Evolutionary conservation across 2,888 invertebrate species (phyloP).

Genomic region (Ophraella communa): DNA sequence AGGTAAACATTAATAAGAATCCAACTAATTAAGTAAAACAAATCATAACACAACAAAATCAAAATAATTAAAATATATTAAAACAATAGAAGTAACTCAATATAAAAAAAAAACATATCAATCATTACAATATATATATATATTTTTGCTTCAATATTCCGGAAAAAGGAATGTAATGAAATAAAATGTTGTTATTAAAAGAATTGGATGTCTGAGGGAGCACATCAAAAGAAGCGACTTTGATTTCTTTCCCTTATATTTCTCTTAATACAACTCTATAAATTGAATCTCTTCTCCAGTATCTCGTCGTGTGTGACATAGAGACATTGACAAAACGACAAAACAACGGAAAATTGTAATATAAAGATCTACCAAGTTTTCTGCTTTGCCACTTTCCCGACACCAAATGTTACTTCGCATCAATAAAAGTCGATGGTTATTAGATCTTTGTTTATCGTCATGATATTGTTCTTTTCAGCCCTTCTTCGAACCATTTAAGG

Average conservation of each 20-base stretch:
- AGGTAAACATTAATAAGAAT: too few relatives aligned
- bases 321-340: conserved; percentile 39
- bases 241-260: conserved; percentile 26
- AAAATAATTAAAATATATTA: too few relatives aligned
- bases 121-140: too few relatives aligned
- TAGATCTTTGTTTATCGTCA: conserved; percentile 33
- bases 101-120: too few relatives aligned
- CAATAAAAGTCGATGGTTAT: conserved; percentile 38
- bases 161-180: conserved; percentile 14
- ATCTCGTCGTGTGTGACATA: conserved; percentile 33
- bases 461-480: conserved; percentile 18
- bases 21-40: too few relatives aligned
- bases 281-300: conserved; percentile 48
- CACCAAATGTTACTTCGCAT: conserved; percentile 38
- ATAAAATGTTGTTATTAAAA: conserved; percentile 21
- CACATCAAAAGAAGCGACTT: conserved; percentile 24
- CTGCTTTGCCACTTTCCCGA: conserved; percentile 17
- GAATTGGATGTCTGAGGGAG: conserved; percentile 12
- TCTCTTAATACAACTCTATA: conserved; percentile 43
- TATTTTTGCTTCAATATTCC: not conserved
- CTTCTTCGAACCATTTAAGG: conserved; percentile 16
- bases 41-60: too few relatives aligned
- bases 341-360: conserved; percentile 46
- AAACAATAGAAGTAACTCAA: too few relatives aligned
- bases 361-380: conserved; percentile 34